phyloP scores from a whole-genome alignment of 2,888 invertebrate genomes.

The Metopia argyrocephala region DNA sequence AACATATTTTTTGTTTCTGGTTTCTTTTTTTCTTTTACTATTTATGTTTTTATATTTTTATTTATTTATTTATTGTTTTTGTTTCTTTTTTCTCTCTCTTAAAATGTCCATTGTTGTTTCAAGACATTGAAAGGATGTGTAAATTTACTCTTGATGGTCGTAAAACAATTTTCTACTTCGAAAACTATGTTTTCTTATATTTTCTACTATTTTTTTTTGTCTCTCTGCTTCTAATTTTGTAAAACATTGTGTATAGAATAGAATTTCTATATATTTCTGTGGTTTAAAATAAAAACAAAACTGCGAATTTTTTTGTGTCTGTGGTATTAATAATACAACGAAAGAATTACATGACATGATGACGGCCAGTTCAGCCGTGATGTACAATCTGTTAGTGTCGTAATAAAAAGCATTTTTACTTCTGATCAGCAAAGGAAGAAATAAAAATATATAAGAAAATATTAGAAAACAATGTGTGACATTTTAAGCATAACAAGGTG shows the following conservation, averaged over 20 bases:
- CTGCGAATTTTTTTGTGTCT: not conserved
- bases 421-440: not conserved
- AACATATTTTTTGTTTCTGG: slow-evolving; percentile 40
- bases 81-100: slow-evolving; percentile 1
- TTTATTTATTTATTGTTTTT: not conserved
- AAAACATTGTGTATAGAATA: slow-evolving; percentile 49
- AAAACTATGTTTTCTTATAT: slow-evolving; percentile 36
- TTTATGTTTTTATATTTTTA: slow-evolving; percentile 11
- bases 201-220: slow-evolving; percentile 39
- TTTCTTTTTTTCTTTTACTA: slow-evolving; percentile 1
- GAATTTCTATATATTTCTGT: slow-evolving; percentile 5
- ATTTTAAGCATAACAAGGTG: no score
- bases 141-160: slow-evolving; percentile 54
- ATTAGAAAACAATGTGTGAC: no score
- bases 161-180: slow-evolving; percentile 63
- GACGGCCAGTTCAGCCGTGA: not conserved
- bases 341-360: slow-evolving; percentile 11
- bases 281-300: not conserved
- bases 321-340: not conserved
- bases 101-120: not conserved
- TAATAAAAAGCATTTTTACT: not conserved
- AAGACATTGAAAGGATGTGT: slow-evolving; percentile 26
- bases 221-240: not conserved
- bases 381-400: slow-evolving; percentile 16
- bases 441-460: not conserved